Conservation (phyloP, 2,888 invertebrate species). For the Cryptocheilus praepositus region DNA sequence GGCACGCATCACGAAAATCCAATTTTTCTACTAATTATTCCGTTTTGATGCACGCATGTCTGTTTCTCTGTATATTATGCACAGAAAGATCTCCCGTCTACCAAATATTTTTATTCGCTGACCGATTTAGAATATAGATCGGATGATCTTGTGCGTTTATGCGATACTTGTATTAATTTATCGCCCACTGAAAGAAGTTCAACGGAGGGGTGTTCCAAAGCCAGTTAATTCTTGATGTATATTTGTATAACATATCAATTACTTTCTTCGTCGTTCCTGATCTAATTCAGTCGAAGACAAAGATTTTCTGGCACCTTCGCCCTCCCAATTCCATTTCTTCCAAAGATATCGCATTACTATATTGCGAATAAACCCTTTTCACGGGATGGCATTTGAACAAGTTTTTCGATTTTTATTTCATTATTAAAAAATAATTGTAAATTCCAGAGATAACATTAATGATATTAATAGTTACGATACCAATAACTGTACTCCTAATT, state of each 20-base stretch:
- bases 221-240: slow-evolving; percentile 56
- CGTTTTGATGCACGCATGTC: too few relatives aligned
- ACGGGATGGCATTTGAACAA: not conserved
- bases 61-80: too few relatives aligned
- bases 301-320: too few relatives aligned
- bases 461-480: slow-evolving; percentile 21
- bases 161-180: slow-evolving; percentile 53
- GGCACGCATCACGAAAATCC: too few relatives aligned
- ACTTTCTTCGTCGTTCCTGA: too few relatives aligned
- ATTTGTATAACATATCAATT: slow-evolving; percentile 53
- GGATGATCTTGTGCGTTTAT: slow-evolving; percentile 1
- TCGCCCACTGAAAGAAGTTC: slow-evolving; percentile 46
- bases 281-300: too few relatives aligned
- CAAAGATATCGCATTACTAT: slow-evolving; percentile 8
- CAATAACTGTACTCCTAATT: slow-evolving; percentile 16
- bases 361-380: slow-evolving; percentile 18
- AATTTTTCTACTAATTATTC: too few relatives aligned
- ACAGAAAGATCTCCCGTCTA: too few relatives aligned
- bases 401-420: slow-evolving; percentile 41
- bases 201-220: not conserved
- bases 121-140: too few relatives aligned
- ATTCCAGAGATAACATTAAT: slow-evolving; percentile 37
- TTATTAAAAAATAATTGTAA: slow-evolving; percentile 49
- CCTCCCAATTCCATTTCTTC: too few relatives aligned
- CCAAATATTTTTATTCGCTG: too few relatives aligned